phyloP scores from a whole-genome alignment of 2,888 invertebrate genomes.

The Thecophora atra region DNA sequence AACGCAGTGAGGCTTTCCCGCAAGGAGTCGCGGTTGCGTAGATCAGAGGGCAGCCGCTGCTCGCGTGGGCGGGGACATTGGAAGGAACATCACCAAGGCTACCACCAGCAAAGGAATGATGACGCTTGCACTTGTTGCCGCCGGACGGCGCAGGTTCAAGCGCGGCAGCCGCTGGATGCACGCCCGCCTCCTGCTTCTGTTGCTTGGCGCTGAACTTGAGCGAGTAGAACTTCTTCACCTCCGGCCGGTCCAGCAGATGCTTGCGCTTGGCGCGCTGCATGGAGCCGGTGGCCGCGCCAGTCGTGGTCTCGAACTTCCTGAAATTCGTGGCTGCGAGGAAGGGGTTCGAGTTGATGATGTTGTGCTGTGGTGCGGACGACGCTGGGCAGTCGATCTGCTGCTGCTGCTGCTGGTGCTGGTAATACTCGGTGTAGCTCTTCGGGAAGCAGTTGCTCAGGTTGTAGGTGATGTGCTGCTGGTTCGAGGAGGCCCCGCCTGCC shows the following conservation, averaged over 20 bases:
- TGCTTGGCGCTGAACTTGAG: slow-evolving; percentile 57
- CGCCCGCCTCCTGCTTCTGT: slow-evolving; percentile 35
- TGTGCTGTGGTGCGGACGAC: slow-evolving; percentile 6
- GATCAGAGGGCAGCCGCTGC: slow-evolving; percentile 32
- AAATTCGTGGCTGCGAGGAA: slow-evolving; percentile 61
- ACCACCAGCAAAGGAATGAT: slow-evolving; percentile 65
- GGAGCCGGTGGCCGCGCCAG: slow-evolving; percentile 44
- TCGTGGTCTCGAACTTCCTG: slow-evolving; percentile 57
- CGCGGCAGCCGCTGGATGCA: not conserved
- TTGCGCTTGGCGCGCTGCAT: slow-evolving; percentile 54
- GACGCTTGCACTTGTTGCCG: slow-evolving; percentile 60
- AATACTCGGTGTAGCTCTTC: slow-evolving; percentile 64
- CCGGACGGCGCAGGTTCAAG: slow-evolving; percentile 17
- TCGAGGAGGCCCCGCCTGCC: slow-evolving; percentile 39
- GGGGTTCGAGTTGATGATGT: slow-evolving; percentile 56
- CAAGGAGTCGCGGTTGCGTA: slow-evolving; percentile 39
- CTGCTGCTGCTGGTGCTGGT: slow-evolving; percentile 60
- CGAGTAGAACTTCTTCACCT: slow-evolving; percentile 65
- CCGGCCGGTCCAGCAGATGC: slow-evolving; percentile 43
- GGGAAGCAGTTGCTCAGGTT: slow-evolving; percentile 64
- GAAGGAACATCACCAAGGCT: slow-evolving; percentile 63
- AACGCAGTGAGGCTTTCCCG: slow-evolving; percentile 54
- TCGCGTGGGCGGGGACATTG: slow-evolving; percentile 46
- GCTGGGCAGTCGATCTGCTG: slow-evolving; percentile 55
- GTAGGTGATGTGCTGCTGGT: slow-evolving; percentile 57